Percentiles rank a stretch among this genome's conserved stretches.
These are phyloP conservation scores for Philaethria dido DNA, from an alignment of 2,888 invertebrate genomes.

Conservation along the genomic window DNA sequence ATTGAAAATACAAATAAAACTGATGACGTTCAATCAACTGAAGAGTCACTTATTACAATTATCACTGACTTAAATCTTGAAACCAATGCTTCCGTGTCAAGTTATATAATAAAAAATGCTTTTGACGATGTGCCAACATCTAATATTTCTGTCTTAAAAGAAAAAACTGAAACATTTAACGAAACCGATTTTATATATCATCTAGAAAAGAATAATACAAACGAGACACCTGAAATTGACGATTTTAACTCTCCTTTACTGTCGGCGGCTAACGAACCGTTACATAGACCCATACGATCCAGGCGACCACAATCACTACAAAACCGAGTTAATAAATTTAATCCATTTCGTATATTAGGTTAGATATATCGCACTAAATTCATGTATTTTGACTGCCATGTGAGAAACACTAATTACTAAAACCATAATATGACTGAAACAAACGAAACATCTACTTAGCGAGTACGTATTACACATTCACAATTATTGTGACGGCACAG, in stretches of 20 bases:
- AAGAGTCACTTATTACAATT: conserved; percentile 36
- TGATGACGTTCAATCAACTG: conserved; percentile 27
- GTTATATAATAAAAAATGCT: conserved; percentile 18
- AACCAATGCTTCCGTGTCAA: conserved; percentile 14
- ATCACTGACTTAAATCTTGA: conserved; percentile 39
- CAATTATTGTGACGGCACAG: conserved; percentile 69
- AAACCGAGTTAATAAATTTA: conserved; percentile 71
- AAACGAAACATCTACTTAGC: conserved; percentile 60
- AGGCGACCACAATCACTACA: conserved; percentile 66
- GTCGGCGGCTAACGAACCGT: conserved; percentile 73
- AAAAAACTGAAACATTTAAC: conserved; percentile 29
- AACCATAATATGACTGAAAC: conserved; percentile 52
- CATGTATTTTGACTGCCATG: conserved; percentile 57
- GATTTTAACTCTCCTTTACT: conserved; percentile 76
- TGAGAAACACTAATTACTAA: conserved; percentile 51
- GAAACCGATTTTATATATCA: conserved; percentile 42
- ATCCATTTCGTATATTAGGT: conserved; percentile 79
- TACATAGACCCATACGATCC: conserved; percentile 69
- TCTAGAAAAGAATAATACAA: conserved; percentile 44
- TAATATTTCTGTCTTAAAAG: conserved; percentile 25
- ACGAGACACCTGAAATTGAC: conserved; percentile 57
- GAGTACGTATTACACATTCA: conserved; percentile 56
- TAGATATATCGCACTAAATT: conserved; percentile 51
- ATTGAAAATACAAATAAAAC: conserved; percentile 35
- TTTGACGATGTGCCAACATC: conserved; percentile 21